phyloP scores from a whole-genome alignment of 1,140 invertebrate genomes.

The Aphidius gifuensis region DNA sequence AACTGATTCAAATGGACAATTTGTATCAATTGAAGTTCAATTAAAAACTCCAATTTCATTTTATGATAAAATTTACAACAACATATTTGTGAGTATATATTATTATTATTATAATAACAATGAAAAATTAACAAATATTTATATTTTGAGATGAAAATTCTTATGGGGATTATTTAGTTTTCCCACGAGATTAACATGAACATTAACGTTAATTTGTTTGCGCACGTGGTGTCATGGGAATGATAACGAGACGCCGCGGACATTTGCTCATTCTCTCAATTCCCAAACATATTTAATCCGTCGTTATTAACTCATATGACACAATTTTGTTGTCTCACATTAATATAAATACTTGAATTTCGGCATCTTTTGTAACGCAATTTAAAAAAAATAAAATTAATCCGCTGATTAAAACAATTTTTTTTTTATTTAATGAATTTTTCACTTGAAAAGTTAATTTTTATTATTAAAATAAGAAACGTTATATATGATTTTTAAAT shows the following conservation, averaged over 20 bases:
- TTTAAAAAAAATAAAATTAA: no score
- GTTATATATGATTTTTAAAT: no score
- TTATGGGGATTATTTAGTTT: slow-evolving; percentile 1
- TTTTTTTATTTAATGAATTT: no score
- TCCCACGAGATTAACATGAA: slow-evolving; percentile 15
- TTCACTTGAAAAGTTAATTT: no score
- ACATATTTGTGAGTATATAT: slow-evolving; percentile 70
- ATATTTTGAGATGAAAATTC: not conserved
- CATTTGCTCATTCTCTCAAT: slow-evolving; percentile 9
- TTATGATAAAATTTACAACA: slow-evolving; percentile 67
- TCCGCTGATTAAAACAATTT: no score
- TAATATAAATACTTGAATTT: no score
- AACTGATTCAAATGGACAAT: slow-evolving; percentile 44
- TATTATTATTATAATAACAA: not conserved
- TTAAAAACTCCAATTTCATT: slow-evolving; percentile 67
- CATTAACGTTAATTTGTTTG: slow-evolving; percentile 19
- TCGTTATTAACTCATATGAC: slow-evolving; percentile 3
- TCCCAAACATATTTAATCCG: slow-evolving; percentile 1
- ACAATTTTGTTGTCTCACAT: not conserved
- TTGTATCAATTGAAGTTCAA: slow-evolving; percentile 42
- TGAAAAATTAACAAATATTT: not conserved
- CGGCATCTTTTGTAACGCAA: no score
- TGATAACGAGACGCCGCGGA: slow-evolving; percentile 13
- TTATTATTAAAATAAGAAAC: no score
- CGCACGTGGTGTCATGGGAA: slow-evolving; percentile 21